phyloP scores from a whole-genome alignment of 2,113 vertebrate species.

The Onychostruthus taczanowskii region DNA sequence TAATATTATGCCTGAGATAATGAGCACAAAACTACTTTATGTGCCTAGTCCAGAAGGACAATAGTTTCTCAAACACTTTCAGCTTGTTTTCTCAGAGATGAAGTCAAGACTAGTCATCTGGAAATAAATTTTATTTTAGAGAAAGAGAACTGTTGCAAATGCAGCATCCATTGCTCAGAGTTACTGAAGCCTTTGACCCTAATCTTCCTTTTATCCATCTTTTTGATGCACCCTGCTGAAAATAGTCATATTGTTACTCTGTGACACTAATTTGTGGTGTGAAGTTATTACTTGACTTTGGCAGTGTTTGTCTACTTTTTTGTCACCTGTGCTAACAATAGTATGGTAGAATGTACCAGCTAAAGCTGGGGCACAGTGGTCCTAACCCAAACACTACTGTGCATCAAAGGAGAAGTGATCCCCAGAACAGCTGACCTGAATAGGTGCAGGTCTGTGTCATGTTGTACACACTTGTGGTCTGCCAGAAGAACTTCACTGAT shows the following conservation, averaged over 20 bases:
- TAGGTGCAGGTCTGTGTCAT: background rate
- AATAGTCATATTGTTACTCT: background rate
- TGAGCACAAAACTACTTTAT: background rate
- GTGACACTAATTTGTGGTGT: background rate
- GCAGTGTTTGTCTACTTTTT: background rate
- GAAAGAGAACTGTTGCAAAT: background rate
- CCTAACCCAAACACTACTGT: background rate
- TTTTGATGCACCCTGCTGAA: background rate
- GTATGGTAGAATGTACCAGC: background rate
- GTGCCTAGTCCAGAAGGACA: background rate
- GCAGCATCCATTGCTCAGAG: background rate
- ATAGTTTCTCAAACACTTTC: background rate
- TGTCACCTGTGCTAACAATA: background rate
- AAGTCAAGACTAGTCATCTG: background rate
- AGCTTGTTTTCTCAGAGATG: background rate
- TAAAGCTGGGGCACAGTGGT: background rate
- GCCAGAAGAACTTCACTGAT: background rate
- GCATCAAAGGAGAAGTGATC: background rate
- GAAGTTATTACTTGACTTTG: background rate
- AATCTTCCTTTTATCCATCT: background rate
- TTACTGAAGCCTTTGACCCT: background rate
- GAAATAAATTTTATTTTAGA: background rate
- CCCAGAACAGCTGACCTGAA: background rate
- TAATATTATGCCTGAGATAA: background rate
- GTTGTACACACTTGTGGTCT: background rate